Conservation (phyloP, 1,140 invertebrate species). For the Armadillidium nasatum region DNA sequence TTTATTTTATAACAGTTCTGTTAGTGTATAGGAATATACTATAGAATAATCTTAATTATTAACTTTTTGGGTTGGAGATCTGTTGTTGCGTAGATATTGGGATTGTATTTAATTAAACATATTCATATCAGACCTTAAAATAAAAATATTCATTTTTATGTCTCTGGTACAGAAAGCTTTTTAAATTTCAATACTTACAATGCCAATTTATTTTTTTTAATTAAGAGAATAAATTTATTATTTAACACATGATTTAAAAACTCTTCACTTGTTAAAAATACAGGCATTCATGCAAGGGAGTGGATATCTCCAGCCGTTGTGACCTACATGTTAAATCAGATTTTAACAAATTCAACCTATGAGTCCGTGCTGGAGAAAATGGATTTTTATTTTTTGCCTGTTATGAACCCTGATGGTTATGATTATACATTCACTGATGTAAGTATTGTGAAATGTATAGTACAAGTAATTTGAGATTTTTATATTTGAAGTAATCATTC, state of each 20-base stretch:
- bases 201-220: background rate
- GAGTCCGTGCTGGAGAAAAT: slow-evolving; percentile 64
- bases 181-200: background rate
- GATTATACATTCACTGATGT: slow-evolving; percentile 55
- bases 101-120: too few relatives aligned
- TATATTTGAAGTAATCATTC: too few relatives aligned
- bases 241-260: too few relatives aligned
- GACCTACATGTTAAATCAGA: slow-evolving; percentile 70
- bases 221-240: too few relatives aligned
- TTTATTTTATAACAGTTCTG: too few relatives aligned
- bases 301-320: slow-evolving; percentile 86
- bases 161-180: background rate
- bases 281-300: slow-evolving; percentile 83
- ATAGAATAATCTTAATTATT: too few relatives aligned
- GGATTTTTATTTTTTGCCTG: slow-evolving; percentile 77
- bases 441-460: slow-evolving; percentile 16
- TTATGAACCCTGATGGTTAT: slow-evolving; percentile 81
- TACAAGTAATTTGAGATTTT: background rate
- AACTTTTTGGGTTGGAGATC: too few relatives aligned
- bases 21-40: too few relatives aligned
- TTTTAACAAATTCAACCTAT: slow-evolving; percentile 58
- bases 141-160: background rate
- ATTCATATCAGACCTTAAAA: too few relatives aligned
- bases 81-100: too few relatives aligned
- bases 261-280: too few relatives aligned